These are phyloP conservation scores for Bemisia tabaci DNA, from an alignment of 1,140 invertebrate species.

Conservation along the genomic window DNA sequence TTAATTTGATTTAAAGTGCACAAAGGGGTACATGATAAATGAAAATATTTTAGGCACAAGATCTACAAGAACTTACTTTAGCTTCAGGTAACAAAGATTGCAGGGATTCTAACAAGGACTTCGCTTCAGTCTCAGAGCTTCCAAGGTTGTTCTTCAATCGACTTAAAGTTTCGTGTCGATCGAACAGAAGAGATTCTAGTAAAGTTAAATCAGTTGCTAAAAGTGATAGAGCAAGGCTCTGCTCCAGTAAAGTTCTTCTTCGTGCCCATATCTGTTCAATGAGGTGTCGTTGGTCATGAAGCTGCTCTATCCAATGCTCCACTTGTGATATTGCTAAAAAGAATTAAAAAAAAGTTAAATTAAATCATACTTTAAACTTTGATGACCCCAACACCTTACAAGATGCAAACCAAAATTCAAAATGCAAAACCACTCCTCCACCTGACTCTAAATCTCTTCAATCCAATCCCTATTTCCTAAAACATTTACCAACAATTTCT, in stretches of 20 bases:
- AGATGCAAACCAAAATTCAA: too few species aligned
- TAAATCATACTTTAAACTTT: too few species aligned
- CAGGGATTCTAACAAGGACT: slow-evolving; percentile 52
- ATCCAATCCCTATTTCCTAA: too few species aligned
- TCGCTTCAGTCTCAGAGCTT: slow-evolving; percentile 53
- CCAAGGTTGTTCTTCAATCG: slow-evolving; percentile 38
- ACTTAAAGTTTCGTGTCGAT: slow-evolving; percentile 34
- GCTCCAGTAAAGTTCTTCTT: slow-evolving; percentile 26
- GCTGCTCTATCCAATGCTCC: slow-evolving; percentile 55
- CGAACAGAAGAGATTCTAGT: slow-evolving; percentile 42
- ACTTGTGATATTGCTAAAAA: slow-evolving; percentile 49
- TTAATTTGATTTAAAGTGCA: too few species aligned
- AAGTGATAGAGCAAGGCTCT: slow-evolving; percentile 58
- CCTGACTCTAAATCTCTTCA: too few species aligned
- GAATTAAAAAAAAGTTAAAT: slow-evolving; percentile 10
- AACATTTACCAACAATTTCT: too few species aligned
- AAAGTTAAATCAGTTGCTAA: slow-evolving; percentile 56
- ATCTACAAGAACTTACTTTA: slow-evolving; percentile 38
- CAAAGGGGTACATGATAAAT: too few species aligned
- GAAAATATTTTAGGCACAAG: too few species aligned
- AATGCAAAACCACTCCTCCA: too few species aligned
- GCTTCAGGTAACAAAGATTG: slow-evolving; percentile 55
- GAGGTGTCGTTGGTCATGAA: slow-evolving; percentile 59
- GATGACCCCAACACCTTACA: too few species aligned
- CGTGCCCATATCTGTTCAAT: slow-evolving; percentile 56